A percentile compares a stretch with the other conserved stretches of the same genome.
Evolutionary conservation across 1,140 invertebrate genomes (phyloP).

Genomic region (Euwallacea fornicatus): DNA sequence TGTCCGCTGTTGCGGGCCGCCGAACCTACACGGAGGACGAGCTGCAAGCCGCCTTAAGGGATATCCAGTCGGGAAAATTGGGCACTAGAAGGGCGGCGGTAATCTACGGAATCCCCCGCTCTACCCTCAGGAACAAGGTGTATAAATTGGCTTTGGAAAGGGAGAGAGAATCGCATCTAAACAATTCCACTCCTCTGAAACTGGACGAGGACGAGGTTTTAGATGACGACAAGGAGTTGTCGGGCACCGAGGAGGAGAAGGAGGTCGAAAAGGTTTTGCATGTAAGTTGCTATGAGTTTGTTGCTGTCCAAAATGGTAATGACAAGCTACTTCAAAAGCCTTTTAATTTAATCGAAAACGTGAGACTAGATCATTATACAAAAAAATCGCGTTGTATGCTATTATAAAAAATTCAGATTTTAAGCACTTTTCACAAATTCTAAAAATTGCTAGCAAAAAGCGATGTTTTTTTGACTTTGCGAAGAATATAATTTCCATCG

Average conservation of each 20-base stretch:
- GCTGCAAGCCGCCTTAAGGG: constrained; percentile 82
- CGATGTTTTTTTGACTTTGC: too few relatives aligned
- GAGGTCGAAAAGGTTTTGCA: constrained; percentile 64
- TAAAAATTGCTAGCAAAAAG: too few relatives aligned
- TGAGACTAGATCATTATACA: too few relatives aligned
- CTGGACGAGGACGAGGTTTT: constrained; percentile 52
- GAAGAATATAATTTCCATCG: too few relatives aligned
- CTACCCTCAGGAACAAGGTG: constrained; percentile 92
- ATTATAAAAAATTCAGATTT: too few relatives aligned
- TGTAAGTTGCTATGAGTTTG: constrained; percentile 11
- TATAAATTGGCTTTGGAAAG: constrained; percentile 81
- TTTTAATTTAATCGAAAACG: too few relatives aligned
- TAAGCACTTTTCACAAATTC: too few relatives aligned
- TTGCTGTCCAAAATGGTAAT: constrained; percentile 42
- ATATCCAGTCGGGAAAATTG: constrained; percentile 89
- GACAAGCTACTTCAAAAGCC: background rate
- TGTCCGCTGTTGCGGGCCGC: constrained; percentile 62
- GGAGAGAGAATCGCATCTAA: constrained; percentile 63
- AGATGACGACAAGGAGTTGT: constrained; percentile 62
- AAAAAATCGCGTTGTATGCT: too few relatives aligned
- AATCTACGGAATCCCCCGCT: constrained; percentile 93
- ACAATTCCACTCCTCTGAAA: constrained; percentile 53
- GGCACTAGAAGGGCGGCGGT: constrained; percentile 90
- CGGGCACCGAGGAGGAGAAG: constrained; percentile 67
- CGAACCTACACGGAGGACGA: constrained; percentile 90